Evolutionary conservation across 2,888 invertebrate species (phyloP).

Genomic region (Perithous albicinctus): DNA sequence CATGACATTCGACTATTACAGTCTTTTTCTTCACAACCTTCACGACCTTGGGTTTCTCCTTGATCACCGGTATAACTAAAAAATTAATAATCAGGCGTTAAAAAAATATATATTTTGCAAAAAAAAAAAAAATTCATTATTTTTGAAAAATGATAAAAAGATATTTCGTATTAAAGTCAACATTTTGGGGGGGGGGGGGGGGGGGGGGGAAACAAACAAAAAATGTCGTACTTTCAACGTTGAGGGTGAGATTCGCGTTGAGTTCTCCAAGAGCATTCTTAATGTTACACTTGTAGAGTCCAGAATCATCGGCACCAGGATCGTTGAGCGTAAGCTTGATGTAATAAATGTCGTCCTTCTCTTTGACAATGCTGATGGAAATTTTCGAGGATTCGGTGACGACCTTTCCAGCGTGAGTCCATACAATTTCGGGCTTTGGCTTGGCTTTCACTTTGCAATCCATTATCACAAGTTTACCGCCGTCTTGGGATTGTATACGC

Average conservation of each 20-base stretch:
- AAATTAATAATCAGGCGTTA: constrained; percentile 43
- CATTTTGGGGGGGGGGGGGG: too few species aligned
- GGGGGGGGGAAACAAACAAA: too few species aligned
- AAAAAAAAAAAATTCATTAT: too few species aligned
- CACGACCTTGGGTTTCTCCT: constrained; percentile 96
- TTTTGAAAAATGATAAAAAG: too few species aligned
- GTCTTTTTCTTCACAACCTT: constrained; percentile 96
- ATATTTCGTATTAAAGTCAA: too few species aligned
- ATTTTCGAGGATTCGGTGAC: constrained; percentile 93
- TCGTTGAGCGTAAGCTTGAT: constrained; percentile 95
- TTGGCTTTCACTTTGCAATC: constrained; percentile 94
- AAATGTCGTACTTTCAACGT: constrained; percentile 96
- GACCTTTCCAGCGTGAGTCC: constrained; percentile 93
- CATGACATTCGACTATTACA: constrained; percentile 96
- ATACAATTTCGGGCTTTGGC: constrained; percentile 92
- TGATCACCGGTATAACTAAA: constrained; percentile 95
- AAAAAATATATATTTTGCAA: neutral
- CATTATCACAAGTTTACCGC: constrained; percentile 94
- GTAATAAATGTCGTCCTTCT: constrained; percentile 92
- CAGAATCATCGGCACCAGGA: constrained; percentile 98
- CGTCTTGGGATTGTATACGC: constrained; percentile 93
- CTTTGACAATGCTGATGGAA: constrained; percentile 90
- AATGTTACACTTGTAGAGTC: constrained; percentile 98
- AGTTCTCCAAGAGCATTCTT: constrained; percentile 98
- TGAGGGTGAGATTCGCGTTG: constrained; percentile 98